These are phyloP conservation scores for Drosophila obscura DNA, from an alignment of 1,140 invertebrate genomes.

Conservation along the genomic window DNA sequence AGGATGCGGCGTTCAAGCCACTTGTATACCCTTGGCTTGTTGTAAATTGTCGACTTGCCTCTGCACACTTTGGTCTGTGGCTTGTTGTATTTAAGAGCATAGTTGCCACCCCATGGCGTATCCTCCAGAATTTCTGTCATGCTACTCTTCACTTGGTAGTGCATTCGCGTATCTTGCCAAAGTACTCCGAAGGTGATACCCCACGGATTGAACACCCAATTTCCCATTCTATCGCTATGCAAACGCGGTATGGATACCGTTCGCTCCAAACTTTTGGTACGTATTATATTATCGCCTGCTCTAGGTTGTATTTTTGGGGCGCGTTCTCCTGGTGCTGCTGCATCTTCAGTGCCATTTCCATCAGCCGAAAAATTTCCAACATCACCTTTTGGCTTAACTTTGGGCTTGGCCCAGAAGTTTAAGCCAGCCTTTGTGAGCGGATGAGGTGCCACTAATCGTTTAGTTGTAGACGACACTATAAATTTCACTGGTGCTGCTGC, in stretches of 20 bases:
- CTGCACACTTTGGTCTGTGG: neutral
- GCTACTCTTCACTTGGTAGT: neutral
- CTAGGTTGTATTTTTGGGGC: neutral
- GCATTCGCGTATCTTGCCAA: constrained; percentile 4
- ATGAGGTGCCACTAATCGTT: no score
- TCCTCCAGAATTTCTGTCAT: neutral
- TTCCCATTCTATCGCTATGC: neutral
- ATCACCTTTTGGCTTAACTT: neutral
- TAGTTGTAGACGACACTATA: no score
- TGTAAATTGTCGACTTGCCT: constrained; percentile 7
- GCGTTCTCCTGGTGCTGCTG: neutral
- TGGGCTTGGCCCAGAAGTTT: neutral
- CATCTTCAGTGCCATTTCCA: no score
- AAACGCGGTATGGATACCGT: constrained; percentile 1
- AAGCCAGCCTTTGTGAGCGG: no score
- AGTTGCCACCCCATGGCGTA: neutral
- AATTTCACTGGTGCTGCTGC: no score
- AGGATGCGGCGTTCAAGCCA: neutral
- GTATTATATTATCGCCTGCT: neutral
- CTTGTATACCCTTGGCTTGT: neutral
- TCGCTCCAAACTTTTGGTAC: neutral
- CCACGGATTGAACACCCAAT: constrained; percentile 15
- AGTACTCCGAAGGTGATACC: constrained; percentile 2
- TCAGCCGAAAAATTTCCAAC: no score
- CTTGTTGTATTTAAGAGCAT: neutral